These are phyloP conservation scores for Troglohyphantes excavatus DNA, from an alignment of 2,888 invertebrate genomes.

Conservation along the genomic window DNA sequence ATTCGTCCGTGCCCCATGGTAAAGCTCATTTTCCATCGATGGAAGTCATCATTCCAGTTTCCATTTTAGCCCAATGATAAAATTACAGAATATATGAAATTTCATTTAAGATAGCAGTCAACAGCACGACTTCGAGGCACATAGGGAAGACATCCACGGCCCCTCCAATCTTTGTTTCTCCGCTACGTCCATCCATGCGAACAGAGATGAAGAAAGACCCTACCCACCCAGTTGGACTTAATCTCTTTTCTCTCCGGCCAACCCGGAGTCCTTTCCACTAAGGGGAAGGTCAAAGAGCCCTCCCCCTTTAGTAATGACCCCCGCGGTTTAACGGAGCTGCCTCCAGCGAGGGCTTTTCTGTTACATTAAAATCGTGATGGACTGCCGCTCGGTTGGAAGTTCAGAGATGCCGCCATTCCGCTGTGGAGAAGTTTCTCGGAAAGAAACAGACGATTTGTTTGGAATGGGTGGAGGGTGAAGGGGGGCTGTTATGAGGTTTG, in stretches of 20 bases:
- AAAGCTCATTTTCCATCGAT: too few species aligned
- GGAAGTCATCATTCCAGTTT: too few species aligned
- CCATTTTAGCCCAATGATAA: too few species aligned
- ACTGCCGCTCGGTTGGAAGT: conserved; percentile 43
- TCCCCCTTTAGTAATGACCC: conserved; percentile 72
- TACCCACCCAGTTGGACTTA: conserved; percentile 53
- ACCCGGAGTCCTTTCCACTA: background rate
- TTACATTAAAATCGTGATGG: conserved; percentile 74
- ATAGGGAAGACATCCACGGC: background rate
- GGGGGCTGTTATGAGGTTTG: conserved; percentile 9
- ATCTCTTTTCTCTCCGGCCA: conserved; percentile 42
- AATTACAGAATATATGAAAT: too few species aligned
- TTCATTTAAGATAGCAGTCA: background rate
- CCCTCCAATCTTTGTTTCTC: conserved; percentile 24
- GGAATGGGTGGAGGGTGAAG: background rate
- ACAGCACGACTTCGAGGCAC: too few species aligned
- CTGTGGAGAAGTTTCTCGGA: conserved; percentile 40
- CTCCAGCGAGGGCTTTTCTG: conserved; percentile 51
- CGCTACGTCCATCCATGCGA: background rate
- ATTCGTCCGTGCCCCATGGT: too few species aligned
- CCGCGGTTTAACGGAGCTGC: conserved; percentile 59
- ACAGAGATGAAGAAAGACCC: conserved; percentile 51
- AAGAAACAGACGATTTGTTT: conserved; percentile 52
- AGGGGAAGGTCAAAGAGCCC: conserved; percentile 61
- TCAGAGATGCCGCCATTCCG: conserved; percentile 10